Percentiles rank a stretch among this genome's conserved stretches.
Evolutionary conservation across 2,888 invertebrate species (phyloP).

Genomic region (Baronia brevicornis): DNA sequence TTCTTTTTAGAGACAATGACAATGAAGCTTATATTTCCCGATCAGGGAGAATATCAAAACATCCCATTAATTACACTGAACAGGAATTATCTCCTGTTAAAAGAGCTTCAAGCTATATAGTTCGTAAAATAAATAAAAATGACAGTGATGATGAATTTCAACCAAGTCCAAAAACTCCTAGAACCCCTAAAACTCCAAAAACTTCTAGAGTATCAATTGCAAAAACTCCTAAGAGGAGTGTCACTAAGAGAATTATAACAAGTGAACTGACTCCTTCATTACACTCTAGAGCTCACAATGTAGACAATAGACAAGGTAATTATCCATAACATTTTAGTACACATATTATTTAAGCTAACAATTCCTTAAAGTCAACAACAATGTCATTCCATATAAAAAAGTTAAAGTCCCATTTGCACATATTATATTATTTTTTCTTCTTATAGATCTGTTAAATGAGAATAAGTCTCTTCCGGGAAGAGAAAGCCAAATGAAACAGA

Average conservation of each 20-base stretch:
- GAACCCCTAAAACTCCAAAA: conserved; percentile 26
- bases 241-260: conserved; percentile 43
- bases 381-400: background rate
- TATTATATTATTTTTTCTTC: conserved; percentile 2
- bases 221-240: conserved; percentile 41
- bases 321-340: no score
- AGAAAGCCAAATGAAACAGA: conserved; percentile 61
- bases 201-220: conserved; percentile 28
- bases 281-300: conserved; percentile 45
- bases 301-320: conserved; percentile 57
- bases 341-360: no score
- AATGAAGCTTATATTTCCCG: conserved; percentile 35
- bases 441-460: conserved; percentile 48
- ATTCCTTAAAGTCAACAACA: background rate
- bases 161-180: conserved; percentile 25
- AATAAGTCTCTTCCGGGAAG: conserved; percentile 58
- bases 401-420: background rate
- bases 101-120: conserved; percentile 38
- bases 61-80: conserved; percentile 41
- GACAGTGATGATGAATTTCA: conserved; percentile 54
- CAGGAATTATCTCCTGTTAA: conserved; percentile 45
- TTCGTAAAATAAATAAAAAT: conserved; percentile 27
- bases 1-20: conserved; percentile 45
- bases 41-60: conserved; percentile 40
- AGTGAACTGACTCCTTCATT: conserved; percentile 58